These are phyloP conservation scores for Bembecia ichneumoniformis DNA, from an alignment of 2,888 invertebrate genomes.

Conservation along the genomic window DNA sequence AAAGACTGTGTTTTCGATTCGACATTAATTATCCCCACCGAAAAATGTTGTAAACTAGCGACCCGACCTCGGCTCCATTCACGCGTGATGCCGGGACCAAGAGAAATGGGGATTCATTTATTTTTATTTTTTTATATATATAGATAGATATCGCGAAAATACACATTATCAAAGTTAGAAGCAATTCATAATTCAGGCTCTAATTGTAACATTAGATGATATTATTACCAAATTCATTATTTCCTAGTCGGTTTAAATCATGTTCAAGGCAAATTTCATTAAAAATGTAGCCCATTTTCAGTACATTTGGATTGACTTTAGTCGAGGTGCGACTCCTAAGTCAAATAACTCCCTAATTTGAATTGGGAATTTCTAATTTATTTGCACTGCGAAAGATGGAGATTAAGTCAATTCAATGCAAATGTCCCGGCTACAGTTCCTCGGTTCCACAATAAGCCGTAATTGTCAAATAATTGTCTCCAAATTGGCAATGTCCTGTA, in stretches of 20 bases:
- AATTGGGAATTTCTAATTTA: not conserved
- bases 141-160: too few species aligned
- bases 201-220: too few species aligned
- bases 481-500: not conserved
- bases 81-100: too few species aligned
- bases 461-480: not conserved
- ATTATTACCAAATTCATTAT: too few species aligned
- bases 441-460: not conserved
- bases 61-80: too few species aligned
- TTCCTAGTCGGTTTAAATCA: not conserved
- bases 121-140: too few species aligned
- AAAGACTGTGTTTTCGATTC: too few species aligned
- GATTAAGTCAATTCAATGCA: not conserved
- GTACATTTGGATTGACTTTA: not conserved
- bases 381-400: not conserved
- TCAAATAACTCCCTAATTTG: not conserved
- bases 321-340: not conserved
- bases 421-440: not conserved
- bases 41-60: too few species aligned
- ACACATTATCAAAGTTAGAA: too few species aligned
- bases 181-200: too few species aligned
- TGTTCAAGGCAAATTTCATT: not conserved
- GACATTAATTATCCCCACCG: too few species aligned
- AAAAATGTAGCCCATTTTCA: not conserved
- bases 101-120: too few species aligned